Evolutionary conservation across 2,113 vertebrate species (phyloP), one percentile per base, ranked within the genome.

Genomic region (Salvelinus sp.): DNA sequence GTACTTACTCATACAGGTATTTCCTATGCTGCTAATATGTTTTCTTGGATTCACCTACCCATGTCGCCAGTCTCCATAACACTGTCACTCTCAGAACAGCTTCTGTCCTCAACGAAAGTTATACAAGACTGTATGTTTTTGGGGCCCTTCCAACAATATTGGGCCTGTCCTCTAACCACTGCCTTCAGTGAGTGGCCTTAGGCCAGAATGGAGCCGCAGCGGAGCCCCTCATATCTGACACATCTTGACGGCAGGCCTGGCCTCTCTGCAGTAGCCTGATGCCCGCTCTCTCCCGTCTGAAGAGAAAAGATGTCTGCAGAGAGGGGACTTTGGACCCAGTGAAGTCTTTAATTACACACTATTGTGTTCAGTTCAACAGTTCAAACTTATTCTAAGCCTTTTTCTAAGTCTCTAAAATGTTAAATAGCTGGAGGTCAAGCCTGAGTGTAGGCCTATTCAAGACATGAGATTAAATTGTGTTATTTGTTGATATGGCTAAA

Each of bases 291-390:
- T 23, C 50, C 33, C n/a, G 44, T 10, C 47, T 20, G 12, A 22
- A 23, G 54, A 75, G 27, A 68, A 44, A 66, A 75, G 30, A 75
- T 47, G 58, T 33, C 69, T n/a, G 10, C 33, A 27, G 22, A 28
- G 47, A 25, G 13, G 38, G 23, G 58, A 62, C 58, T 62, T 62
- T 62, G 58, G n/a, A 62, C 58, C n/a, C 1, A 22, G n/a, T 22
- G 20, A 62, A 62, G n/a, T 7, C 58, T 62, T 62, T 23, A 9
- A 62, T 22, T 62, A 22, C 50, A 54, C 50, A 18, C 50, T 54
- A 54, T 54, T 54, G 50, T 9, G 58, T 62, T 62, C 58, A 62
- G 58, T 20, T 62, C 58, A 23, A 62, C n/a, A 62, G 54, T 57
- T 57, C 54, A 57, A 57, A 18, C 16, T 2, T 57, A 14, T 20